Evolutionary conservation across 2,888 invertebrate genomes (phyloP), one percentile per base, ranked within the genome.

Genomic region (Diplazon laetatorius): DNA sequence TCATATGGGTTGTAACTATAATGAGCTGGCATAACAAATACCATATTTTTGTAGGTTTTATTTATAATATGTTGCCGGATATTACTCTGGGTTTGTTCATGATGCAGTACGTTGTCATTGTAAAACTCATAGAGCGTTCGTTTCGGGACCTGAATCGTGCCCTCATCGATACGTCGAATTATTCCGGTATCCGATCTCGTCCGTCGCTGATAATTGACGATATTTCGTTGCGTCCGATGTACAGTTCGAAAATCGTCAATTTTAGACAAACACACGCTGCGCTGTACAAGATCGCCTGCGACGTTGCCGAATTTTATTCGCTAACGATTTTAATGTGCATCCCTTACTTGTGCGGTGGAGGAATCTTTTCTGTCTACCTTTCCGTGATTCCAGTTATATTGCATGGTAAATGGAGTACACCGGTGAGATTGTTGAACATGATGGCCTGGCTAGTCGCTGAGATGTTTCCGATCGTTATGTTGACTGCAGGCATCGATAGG

Each of bases 301-400:
- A 69, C 1, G 12, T 79, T 14, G 44, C 76, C 9, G 50, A 76
- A 10, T 76, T 73, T 72, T 79, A 76, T 52, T 71, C 76, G 10
- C n/a, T 79, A 55, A 59, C 76, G 9, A 52, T 69, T 0, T n/a
- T 76, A 6, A 10, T 72, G 10, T 14, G 60, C 0, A 57, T 72
- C 9, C 25, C 37, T 0, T 22, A 60, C 20, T 6, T 5, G 2
- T 44, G 50, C 18, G 9, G 20, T 5, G 20, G 50, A 12, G 25
- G 63, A 4, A 37, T 79, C 14, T 76, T 62, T 35, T 60, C 25
- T 20, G 25, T 14, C 30, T 76, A 76, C 50, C 22, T 63, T 37
- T 5, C 57, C 18, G n/a, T 76, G 1, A 30, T 30, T 14, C 68
- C 76, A 10, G 18, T 74, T 35, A 14, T 78, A 8, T 1, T 57